phyloP scores from a whole-genome alignment of 2,888 invertebrate species.

The Nymphalis polychloros region DNA sequence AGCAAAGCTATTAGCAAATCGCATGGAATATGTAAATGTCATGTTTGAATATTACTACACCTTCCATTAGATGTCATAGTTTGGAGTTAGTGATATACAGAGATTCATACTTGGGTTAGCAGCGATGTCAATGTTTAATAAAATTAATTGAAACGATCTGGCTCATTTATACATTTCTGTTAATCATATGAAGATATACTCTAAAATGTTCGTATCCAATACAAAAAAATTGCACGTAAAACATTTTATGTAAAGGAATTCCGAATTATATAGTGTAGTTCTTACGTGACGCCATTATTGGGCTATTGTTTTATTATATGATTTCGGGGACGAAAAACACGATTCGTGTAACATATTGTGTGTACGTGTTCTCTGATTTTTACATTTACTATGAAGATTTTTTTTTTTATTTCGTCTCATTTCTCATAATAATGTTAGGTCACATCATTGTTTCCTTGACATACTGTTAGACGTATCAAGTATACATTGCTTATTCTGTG shows the following conservation, averaged over 20 bases:
- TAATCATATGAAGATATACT: too few species aligned
- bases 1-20: too few species aligned
- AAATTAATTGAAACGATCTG: too few species aligned
- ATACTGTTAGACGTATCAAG: not conserved
- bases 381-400: not conserved
- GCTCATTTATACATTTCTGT: too few species aligned
- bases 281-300: slow-evolving; percentile 32
- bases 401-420: not conserved
- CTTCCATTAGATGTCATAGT: too few species aligned
- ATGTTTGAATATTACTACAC: too few species aligned
- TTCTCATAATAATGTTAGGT: not conserved
- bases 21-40: too few species aligned
- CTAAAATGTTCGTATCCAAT: not conserved
- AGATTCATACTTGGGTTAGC: too few species aligned
- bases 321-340: slow-evolving; percentile 24
- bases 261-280: slow-evolving; percentile 18
- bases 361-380: slow-evolving; percentile 14
- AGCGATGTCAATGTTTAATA: too few species aligned
- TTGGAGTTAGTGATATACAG: too few species aligned
- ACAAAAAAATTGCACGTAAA: not conserved
- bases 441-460: not conserved
- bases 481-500: not conserved
- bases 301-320: slow-evolving; percentile 31
- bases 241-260: slow-evolving; percentile 5
- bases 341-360: slow-evolving; percentile 22